A percentile compares a stretch with the other conserved stretches of the same genome.
Conservation (phyloP, 2,888 invertebrate genomes). For the Drosophila rellima region DNA sequence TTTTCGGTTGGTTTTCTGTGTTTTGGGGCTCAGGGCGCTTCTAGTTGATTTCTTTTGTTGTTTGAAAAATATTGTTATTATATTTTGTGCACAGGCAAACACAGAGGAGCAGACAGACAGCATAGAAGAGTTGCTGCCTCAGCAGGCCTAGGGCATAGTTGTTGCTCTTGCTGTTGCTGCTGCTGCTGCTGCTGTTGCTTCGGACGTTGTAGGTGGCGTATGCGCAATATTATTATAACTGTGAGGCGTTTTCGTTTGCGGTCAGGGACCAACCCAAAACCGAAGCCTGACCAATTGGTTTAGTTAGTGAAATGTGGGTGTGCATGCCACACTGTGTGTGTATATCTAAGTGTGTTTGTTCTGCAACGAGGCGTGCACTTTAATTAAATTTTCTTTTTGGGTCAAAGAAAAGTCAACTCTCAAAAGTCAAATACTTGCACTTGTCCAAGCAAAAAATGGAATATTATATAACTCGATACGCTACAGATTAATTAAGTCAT, state of each 20-base stretch:
- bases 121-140: slow-evolving; percentile 70
- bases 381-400: slow-evolving; percentile 78
- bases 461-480: slow-evolving; percentile 55
- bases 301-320: slow-evolving; percentile 79
- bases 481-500: slow-evolving; percentile 68
- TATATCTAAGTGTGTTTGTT: slow-evolving; percentile 24
- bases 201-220: slow-evolving; percentile 77
- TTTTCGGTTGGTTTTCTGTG: slow-evolving; percentile 53
- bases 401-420: slow-evolving; percentile 58
- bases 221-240: slow-evolving; percentile 80
- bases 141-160: slow-evolving; percentile 57
- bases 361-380: slow-evolving; percentile 71
- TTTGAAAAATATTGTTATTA: slow-evolving; percentile 80
- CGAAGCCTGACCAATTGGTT: slow-evolving; percentile 74
- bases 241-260: slow-evolving; percentile 76
- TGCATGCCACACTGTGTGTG: slow-evolving; percentile 37
- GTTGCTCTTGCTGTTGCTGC: slow-evolving; percentile 34
- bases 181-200: slow-evolving; percentile 18
- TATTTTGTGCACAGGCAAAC: slow-evolving; percentile 34
- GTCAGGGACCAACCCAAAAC: slow-evolving; percentile 76
- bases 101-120: slow-evolving; percentile 41
- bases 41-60: slow-evolving; percentile 82
- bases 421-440: slow-evolving; percentile 10
- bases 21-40: slow-evolving; percentile 69
- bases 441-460: slow-evolving; percentile 14